Base-by-base conservation (phyloP, 1,140 invertebrate genomes). In the Pomacea maculata region DNA sequence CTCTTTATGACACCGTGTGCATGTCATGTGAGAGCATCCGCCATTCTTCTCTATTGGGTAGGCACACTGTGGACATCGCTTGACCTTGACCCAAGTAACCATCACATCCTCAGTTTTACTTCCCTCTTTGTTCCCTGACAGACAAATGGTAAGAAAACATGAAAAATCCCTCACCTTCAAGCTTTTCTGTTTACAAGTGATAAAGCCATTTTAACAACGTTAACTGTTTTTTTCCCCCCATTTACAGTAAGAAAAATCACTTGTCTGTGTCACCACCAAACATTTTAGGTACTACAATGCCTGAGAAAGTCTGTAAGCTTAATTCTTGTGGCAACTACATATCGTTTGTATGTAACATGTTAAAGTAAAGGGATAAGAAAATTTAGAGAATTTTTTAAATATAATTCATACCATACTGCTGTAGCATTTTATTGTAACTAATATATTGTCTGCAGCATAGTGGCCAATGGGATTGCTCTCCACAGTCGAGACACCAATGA, bases 31-130 rank as follows among this genome's bases (percentile, higher is more conserved):
- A n/a, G 57, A 65, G 73, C 79, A 80, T 14, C 79, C 79, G 10
- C 79, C 79, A 65, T 75, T 67, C 73, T 80, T 80, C 79, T 80
- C 79, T 25, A 80, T 75, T 34, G 79, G 79, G 45, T 80, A 80
- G 4, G 45, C 17, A 63, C 79, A 80, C 9, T n/a, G 19, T 10
- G 79, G 79, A 34, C 79, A 80, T 4, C 64, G 57, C 72, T 80
- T 80, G 61, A 80, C 57, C n/a, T 80, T 63, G 45, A 80, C 79
- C 12, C 19, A 80, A 2, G 29, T 52, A 25, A 77, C 52, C 25
- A 67, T 61, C n/a, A 67, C 10, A 19, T 21, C n/a, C 11, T 7
- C n/a, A 12, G 75, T 52, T 67, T 77, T 77, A 9, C 52, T 8
- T 3, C 75, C 75, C 11, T 77, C 75, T 52, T 77, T 65, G 11